Evolutionary conservation across 1,140 invertebrate species (phyloP), one percentile per base, ranked within the genome.

Genomic region (Protaetia brevitarsis): DNA sequence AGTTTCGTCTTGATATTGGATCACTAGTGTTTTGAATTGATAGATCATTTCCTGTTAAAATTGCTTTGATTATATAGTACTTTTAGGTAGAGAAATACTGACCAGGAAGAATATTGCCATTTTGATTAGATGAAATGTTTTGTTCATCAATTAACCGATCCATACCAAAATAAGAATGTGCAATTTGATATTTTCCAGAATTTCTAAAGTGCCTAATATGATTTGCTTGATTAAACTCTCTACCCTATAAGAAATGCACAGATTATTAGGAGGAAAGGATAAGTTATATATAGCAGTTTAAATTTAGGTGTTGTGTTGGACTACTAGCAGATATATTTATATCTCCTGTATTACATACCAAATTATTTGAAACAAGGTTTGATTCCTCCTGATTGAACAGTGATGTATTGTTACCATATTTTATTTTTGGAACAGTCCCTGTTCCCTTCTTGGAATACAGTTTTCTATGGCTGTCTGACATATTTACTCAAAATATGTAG

Each of bases 371-470:
- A 60, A 57, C 59, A 66, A 68, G 69, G 70, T 66, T 70, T 70
- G 58, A 66, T 70, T 68, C 71, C 31, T 70, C 66, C 31, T 69
- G 69, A 64, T 68, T 65, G 0, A 65, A 36, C 30, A 64, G 63
- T 30, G 68, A 65, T n/a, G 71, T 73, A 67, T 76, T 76, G 67
- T 78, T 78, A 23, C 74, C 64, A 66, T 73, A 75, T 69, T 79
- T 78, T 58, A 74, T 68, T 76, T 77, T 79, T 56, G 77, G 77
- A 66, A 79, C 76, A 3, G 76, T 79, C 57, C 77, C 77, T 13
- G 77, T 78, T 61, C 74, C 69, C 63, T 71, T 71, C 66, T 70
- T 71, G 11, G 65, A 66, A 67, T 75, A 77, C 57, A 71, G 67
- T 60, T 77, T 76, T 59, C 72, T 71, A 16, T 69, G 69, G 62